Percentiles rank a stretch among this genome's conserved stretches.
Evolutionary conservation across 2,888 invertebrate species (phyloP).

Genomic region (Nycteola revayana): DNA sequence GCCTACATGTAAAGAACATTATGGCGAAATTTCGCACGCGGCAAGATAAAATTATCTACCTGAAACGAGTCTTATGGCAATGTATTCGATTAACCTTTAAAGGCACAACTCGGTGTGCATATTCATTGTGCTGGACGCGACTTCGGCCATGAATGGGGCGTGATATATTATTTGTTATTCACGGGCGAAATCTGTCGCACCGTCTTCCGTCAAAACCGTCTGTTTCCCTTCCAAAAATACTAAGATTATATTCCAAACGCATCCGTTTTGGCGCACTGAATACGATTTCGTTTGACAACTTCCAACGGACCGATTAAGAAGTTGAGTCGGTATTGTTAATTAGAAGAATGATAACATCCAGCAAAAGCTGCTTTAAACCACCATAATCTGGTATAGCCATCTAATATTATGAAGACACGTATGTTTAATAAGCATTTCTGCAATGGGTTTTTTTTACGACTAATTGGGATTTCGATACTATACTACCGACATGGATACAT

Average conservation of each 20-base stretch:
- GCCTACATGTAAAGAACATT: too few species aligned
- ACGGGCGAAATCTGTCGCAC: slow-evolving; percentile 60
- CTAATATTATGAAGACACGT: slow-evolving; percentile 16
- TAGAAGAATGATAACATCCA: slow-evolving; percentile 18
- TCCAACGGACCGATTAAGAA: slow-evolving; percentile 32
- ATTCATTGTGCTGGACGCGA: slow-evolving; percentile 42
- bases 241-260: slow-evolving; percentile 58
- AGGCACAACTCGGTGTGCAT: slow-evolving; percentile 37
- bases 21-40: too few species aligned
- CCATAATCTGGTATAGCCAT: slow-evolving; percentile 14
- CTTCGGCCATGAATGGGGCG: slow-evolving; percentile 57
- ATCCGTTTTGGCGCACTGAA: slow-evolving; percentile 53
- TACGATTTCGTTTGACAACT: slow-evolving; percentile 48
- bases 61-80: slow-evolving; percentile 47
- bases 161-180: slow-evolving; percentile 61
- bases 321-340: slow-evolving; percentile 24
- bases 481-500: too few species aligned
- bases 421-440: too few species aligned
- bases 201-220: slow-evolving; percentile 58
- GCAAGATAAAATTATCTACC: slow-evolving; percentile 14
- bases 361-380: slow-evolving; percentile 23
- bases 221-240: slow-evolving; percentile 68
- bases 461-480: too few species aligned
- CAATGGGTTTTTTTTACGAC: too few species aligned
- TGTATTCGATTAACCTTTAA: slow-evolving; percentile 62